phyloP scores from a whole-genome alignment of 2,888 invertebrate species.

The Tridacna gigas region DNA sequence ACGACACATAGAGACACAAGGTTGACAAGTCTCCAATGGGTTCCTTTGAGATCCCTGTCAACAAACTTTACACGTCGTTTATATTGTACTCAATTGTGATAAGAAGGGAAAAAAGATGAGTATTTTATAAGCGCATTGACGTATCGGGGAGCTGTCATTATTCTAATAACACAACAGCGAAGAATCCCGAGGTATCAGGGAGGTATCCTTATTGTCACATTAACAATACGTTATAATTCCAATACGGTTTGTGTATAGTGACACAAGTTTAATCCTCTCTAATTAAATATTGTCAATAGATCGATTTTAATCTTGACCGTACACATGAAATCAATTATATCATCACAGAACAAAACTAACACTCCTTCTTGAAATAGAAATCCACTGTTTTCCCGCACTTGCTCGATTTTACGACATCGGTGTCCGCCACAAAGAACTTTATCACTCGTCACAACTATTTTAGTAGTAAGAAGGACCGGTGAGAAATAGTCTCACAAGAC shows the following conservation, averaged over 20 bases:
- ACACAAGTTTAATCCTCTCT: constrained; percentile 14
- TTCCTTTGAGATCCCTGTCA: background rate
- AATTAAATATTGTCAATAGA: constrained; percentile 24
- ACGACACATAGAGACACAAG: no score
- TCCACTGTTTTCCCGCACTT: background rate
- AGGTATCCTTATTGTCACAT: background rate
- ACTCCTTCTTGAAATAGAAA: background rate
- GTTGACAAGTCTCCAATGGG: background rate
- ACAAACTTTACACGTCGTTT: background rate
- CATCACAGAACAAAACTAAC: background rate
- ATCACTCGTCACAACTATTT: background rate
- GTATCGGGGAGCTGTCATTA: no score
- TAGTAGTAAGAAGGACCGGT: background rate
- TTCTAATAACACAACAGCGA: no score
- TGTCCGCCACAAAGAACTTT: background rate
- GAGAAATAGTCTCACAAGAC: background rate
- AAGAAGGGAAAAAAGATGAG: background rate
- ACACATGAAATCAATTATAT: constrained; percentile 8
- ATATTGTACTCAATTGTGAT: background rate
- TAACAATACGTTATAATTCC: constrained; percentile 2
- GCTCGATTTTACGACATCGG: background rate
- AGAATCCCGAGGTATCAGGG: background rate
- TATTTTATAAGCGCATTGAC: background rate
- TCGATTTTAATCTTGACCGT: constrained; percentile 16
- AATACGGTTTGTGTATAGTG: background rate